A percentile compares a stretch with the other conserved stretches of the same genome.
Conservation (phyloP, 2,888 invertebrate genomes). For the Oxycera nigricornis region DNA sequence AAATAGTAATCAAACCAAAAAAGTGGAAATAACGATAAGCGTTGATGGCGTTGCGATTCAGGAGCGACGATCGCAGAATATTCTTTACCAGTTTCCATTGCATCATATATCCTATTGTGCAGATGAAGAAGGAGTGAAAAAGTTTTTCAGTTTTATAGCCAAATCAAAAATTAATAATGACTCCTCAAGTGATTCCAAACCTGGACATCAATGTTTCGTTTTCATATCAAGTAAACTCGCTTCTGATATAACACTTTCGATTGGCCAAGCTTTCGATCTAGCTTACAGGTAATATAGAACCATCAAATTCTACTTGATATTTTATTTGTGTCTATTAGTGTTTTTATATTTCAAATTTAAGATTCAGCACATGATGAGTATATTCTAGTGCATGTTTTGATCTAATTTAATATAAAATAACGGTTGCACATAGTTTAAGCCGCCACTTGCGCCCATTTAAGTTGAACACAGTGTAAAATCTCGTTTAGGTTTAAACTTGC, state of each 20-base stretch:
- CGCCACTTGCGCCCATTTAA: too few relatives aligned
- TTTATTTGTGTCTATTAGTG: too few relatives aligned
- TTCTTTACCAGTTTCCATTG: conserved; percentile 93
- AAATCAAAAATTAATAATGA: conserved; percentile 52
- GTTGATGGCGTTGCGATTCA: conserved; percentile 95
- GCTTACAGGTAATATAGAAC: conserved; percentile 88
- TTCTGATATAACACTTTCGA: conserved; percentile 96
- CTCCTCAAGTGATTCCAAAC: conserved; percentile 64
- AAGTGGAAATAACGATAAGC: conserved; percentile 95
- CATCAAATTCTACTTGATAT: too few relatives aligned
- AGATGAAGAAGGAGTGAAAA: conserved; percentile 97
- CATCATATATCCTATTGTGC: conserved; percentile 99
- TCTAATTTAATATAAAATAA: too few relatives aligned
- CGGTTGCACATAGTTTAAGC: too few relatives aligned
- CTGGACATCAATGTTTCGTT: conserved; percentile 94
- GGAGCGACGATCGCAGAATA: conserved; percentile 77
- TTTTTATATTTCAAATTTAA: too few relatives aligned
- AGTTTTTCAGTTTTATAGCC: conserved; percentile 76
- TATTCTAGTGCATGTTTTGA: too few relatives aligned
- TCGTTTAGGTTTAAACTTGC: too few relatives aligned
- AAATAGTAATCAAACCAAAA: conserved; percentile 78
- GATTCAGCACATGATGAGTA: too few relatives aligned
- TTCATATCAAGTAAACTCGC: conserved; percentile 97
- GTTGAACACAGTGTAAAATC: too few relatives aligned
- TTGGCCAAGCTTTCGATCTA: conserved; percentile 97